These are phyloP conservation scores for Onthophagus taurus DNA, from an alignment of 1,140 invertebrate species.

Conservation along the genomic window DNA sequence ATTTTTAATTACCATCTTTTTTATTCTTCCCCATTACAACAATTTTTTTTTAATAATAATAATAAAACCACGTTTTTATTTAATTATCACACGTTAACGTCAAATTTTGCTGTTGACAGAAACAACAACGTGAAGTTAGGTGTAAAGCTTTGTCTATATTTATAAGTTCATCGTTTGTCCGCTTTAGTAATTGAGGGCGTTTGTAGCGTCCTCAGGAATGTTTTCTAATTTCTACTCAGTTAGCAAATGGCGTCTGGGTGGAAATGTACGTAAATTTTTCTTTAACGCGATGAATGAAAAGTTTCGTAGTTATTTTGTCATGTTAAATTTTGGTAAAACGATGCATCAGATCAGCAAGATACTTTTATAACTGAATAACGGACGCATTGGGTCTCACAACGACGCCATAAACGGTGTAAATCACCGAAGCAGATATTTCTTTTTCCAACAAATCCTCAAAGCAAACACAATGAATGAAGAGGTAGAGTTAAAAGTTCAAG, in stretches of 20 bases:
- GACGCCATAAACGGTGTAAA: slow-evolving; percentile 1
- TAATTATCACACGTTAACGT: too few species aligned
- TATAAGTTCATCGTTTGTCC: too few species aligned
- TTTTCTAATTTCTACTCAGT: slow-evolving; percentile 30
- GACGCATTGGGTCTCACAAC: slow-evolving; percentile 2
- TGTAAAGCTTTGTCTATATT: too few species aligned
- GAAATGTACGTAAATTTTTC: slow-evolving; percentile 35
- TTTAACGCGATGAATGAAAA: slow-evolving; percentile 35
- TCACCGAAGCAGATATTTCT: slow-evolving; percentile 6
- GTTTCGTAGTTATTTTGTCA: slow-evolving; percentile 12
- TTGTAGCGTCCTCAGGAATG: not conserved
- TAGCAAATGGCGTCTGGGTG: slow-evolving; percentile 38
- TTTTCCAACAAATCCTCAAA: slow-evolving; percentile 4
- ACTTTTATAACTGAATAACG: not conserved
- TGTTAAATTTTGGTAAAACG: slow-evolving; percentile 5
- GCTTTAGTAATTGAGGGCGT: too few species aligned
- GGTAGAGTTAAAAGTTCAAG: slow-evolving; percentile 26
- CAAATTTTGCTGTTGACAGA: too few species aligned
- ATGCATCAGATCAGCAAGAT: not conserved
- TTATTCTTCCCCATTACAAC: too few species aligned
- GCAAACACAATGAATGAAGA: slow-evolving; percentile 35
- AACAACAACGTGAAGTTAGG: too few species aligned
- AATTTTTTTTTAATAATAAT: too few species aligned
- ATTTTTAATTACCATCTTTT: not conserved
- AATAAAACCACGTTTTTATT: too few species aligned